Conservation (phyloP, 2,797 vertebrate species). For the Enteromius argenteus region DNA sequence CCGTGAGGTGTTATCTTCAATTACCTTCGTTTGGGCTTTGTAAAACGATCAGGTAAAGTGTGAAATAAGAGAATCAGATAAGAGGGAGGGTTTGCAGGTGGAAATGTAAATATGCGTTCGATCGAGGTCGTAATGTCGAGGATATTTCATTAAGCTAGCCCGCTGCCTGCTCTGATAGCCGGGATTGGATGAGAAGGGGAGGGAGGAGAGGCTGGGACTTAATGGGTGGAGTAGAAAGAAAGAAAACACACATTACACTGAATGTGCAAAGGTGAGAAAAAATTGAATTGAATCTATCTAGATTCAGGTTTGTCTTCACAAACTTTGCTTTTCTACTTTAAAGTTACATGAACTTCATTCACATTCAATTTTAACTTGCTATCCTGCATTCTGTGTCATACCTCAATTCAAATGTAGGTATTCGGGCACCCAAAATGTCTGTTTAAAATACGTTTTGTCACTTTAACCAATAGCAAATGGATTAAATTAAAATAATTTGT, state of each 20-base stretch:
- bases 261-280: too few relatives aligned
- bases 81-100: conserved; percentile 29
- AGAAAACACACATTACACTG: neutral
- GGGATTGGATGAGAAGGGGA: conserved; percentile 18
- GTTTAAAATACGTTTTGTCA: conserved; percentile 12
- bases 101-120: conserved; percentile 56
- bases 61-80: conserved; percentile 52
- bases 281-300: too few relatives aligned
- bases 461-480: neutral
- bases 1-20: conserved; percentile 55
- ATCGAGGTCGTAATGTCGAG: conserved; percentile 44
- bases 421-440: neutral
- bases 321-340: neutral
- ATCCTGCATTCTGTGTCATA: neutral
- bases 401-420: neutral
- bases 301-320: neutral
- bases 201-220: neutral
- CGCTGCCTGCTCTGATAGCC: conserved; percentile 17
- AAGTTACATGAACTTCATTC: neutral
- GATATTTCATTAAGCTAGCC: conserved; percentile 39
- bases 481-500: neutral
- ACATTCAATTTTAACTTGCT: neutral
- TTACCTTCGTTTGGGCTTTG: conserved; percentile 57
- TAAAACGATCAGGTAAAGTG: conserved; percentile 53
- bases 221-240: neutral